Conservation (phyloP, 1,140 invertebrate species). For the Copidosoma floridanum region DNA sequence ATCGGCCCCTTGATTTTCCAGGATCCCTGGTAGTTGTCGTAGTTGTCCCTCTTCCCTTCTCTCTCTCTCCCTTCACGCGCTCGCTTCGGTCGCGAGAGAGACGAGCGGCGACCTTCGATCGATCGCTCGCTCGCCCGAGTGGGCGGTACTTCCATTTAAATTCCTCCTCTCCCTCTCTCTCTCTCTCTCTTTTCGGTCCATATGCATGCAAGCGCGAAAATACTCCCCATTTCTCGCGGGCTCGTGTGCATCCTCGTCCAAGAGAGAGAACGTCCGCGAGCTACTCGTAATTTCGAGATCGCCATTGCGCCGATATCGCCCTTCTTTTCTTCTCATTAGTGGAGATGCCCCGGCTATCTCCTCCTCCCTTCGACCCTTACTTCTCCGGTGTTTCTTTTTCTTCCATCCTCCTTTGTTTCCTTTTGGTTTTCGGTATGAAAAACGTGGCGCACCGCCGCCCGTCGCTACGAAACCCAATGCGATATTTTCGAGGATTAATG, state of each 20-base stretch:
- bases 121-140: constrained; percentile 23
- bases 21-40: constrained; percentile 16
- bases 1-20: constrained; percentile 28
- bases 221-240: constrained; percentile 6
- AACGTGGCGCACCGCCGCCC: not conserved
- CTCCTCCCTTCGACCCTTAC: too few species aligned
- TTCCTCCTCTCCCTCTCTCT: constrained; percentile 18
- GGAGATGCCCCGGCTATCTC: too few species aligned
- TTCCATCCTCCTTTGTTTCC: too few species aligned
- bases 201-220: not conserved
- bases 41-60: not conserved
- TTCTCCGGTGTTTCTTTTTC: too few species aligned
- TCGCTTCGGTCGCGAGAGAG: too few species aligned
- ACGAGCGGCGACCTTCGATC: constrained; percentile 29
- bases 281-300: constrained; percentile 23
- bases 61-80: not conserved
- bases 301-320: not conserved
- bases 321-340: constrained; percentile 24
- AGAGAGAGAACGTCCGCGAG: not conserved
- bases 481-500: constrained; percentile 15
- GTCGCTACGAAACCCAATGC: not conserved
- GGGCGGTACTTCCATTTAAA: constrained; percentile 34
- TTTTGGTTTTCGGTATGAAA: constrained; percentile 21
- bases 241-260: not conserved
- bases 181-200: not conserved